A percentile compares a stretch with the other conserved stretches of the same genome.
phyloP scores from a whole-genome alignment of 1,140 invertebrate genomes.

The Plectrocnemia conspersa region DNA sequence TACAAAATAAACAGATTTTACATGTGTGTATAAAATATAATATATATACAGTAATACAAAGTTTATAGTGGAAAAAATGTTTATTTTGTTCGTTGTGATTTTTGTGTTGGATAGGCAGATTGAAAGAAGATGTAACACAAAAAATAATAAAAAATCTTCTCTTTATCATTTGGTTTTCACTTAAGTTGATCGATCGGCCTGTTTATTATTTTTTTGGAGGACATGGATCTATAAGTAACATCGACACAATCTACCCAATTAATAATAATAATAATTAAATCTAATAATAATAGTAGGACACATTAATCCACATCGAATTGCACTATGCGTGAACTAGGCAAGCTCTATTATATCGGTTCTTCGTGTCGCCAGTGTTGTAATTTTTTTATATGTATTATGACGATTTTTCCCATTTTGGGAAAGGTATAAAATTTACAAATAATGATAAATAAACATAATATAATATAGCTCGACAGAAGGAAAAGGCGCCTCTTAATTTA shows the following conservation, averaged over 20 bases:
- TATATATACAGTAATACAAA: neutral
- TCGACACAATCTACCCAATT: slow-evolving; percentile 1
- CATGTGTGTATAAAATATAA: neutral
- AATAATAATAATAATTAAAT: too few species aligned
- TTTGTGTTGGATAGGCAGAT: too few species aligned
- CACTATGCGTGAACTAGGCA: slow-evolving; percentile 21
- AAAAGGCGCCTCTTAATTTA: too few species aligned
- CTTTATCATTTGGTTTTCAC: slow-evolving; percentile 1
- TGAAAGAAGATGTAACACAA: neutral
- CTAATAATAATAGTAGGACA: slow-evolving; percentile 4
- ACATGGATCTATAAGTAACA: neutral
- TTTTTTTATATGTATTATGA: slow-evolving; percentile 11
- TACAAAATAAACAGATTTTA: slow-evolving; percentile 22
- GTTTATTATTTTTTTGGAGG: neutral
- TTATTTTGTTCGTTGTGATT: slow-evolving; percentile 14
- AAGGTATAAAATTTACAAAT: slow-evolving; percentile 36
- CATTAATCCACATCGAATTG: slow-evolving; percentile 18
- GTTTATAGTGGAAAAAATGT: slow-evolving; percentile 12
- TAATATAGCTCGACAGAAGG: neutral
- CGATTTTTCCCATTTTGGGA: slow-evolving; percentile 29
- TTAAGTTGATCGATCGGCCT: neutral
- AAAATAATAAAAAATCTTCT: neutral
- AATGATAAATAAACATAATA: slow-evolving; percentile 10
- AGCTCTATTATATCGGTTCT: slow-evolving; percentile 8
- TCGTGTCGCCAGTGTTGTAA: slow-evolving; percentile 15